Evolutionary conservation across 1,140 invertebrate species (phyloP), one percentile per base, ranked within the genome.

Genomic region (Batillaria attramentaria): DNA sequence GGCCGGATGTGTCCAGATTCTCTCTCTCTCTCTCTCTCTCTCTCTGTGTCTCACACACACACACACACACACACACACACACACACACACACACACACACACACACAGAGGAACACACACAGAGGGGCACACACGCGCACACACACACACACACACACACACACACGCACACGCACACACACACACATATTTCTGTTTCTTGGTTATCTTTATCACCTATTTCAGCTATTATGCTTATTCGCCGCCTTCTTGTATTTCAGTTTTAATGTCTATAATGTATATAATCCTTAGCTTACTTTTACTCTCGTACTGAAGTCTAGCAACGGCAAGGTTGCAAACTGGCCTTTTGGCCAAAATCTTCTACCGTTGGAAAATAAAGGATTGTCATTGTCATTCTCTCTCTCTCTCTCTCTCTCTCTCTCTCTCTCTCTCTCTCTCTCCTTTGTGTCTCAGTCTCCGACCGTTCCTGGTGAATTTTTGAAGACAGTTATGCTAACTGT

Each of bases 1-100:
- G n/a, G n/a, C n/a, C n/a, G n/a, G n/a, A n/a, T n/a, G n/a, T n/a
- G n/a, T n/a, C n/a, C n/a, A n/a, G n/a, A n/a, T n/a, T 50, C 46
- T 50, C 46, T 50, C 46, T 50, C 46, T 50, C 46, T 50, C 46
- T 50, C 46, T 50, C 46, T 50, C 46, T 50, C 46, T 50, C 46
- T 50, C 46, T 50, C 46, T 50, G 10, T 50, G 10, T 50, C 46
- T 50, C 46, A 13, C 46, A 13, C 46, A 13, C 46, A 13, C 46
- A 13, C 46, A 13, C 46, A 13, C 46, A 13, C 46, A 50, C 46
- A 50, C 46, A 50, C 46, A 50, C 46, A 50, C 46, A 50, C 46
- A 50, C 46, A 50, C 46, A 50, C 46, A 50, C 46, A 50, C 46
- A 50, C 46, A 50, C 46, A 50, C 46, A 50, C 46, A 50, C 46